Evolutionary conservation across 2,888 invertebrate genomes (phyloP).

Genomic region (Osmoderma eremita): DNA sequence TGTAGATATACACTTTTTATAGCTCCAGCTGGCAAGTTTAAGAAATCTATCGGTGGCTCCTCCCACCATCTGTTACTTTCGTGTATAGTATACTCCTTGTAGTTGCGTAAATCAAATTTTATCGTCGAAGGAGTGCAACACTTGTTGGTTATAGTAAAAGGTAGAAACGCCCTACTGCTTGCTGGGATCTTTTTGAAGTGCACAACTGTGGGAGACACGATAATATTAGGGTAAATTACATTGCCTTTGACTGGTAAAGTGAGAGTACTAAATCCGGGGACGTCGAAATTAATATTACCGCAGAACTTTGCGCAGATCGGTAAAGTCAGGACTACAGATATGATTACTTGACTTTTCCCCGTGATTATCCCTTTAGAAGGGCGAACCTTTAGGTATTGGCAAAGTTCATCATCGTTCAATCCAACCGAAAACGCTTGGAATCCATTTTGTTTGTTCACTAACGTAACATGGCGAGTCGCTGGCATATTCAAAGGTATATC

Average conservation of each 20-base stretch:
- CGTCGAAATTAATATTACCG: constrained; percentile 7
- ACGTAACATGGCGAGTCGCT: neutral
- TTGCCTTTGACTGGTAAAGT: constrained; percentile 14
- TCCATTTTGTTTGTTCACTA: constrained; percentile 14
- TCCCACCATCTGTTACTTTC: neutral
- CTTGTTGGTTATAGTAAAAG: constrained; percentile 3
- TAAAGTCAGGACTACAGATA: neutral
- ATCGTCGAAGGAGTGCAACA: constrained; percentile 6
- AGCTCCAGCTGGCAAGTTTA: neutral
- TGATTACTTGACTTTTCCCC: constrained; percentile 18
- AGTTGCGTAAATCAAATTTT: constrained; percentile 20
- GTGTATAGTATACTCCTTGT: constrained; percentile 17
- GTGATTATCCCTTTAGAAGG: constrained; percentile 15
- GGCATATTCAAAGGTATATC: constrained; percentile 36
- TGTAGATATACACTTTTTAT: constrained; percentile 57
- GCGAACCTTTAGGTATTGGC: constrained; percentile 7
- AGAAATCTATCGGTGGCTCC: neutral
- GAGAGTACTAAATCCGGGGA: constrained; percentile 4
- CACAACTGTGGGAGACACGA: neutral
- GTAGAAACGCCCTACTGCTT: constrained; percentile 1
- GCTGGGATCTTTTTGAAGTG: constrained; percentile 32
- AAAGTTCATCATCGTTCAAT: neutral
- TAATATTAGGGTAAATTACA: constrained; percentile 29
- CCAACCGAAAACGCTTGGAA: neutral
- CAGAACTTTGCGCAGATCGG: constrained; percentile 14